A percentile compares a stretch with the other conserved stretches of the same genome.
Conservation (phyloP, 2,797 vertebrate genomes). For the Acipenser ruthenus region DNA sequence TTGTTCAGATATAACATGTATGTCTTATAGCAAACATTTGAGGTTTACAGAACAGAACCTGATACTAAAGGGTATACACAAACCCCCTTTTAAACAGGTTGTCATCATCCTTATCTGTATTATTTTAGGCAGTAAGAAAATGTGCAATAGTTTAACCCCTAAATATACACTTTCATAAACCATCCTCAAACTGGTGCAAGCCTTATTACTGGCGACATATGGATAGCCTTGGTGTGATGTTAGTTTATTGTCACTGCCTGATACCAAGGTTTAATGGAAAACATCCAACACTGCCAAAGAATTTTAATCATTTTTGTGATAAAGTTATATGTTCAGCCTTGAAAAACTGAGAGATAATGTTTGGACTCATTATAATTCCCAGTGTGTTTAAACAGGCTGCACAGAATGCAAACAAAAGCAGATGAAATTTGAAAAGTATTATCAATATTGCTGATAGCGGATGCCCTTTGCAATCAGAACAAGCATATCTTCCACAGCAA, state of each 20-base stretch:
- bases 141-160: slow-evolving; percentile 2
- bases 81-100: not conserved
- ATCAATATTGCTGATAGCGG: slow-evolving; percentile 99
- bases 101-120: slow-evolving; percentile 12
- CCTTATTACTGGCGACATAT: slow-evolving; percentile 75
- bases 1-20: not conserved
- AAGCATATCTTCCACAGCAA: slow-evolving; percentile 96
- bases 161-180: slow-evolving; percentile 4
- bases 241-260: slow-evolving; percentile 89
- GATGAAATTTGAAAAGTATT: slow-evolving; percentile 99
- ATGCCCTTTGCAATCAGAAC: slow-evolving; percentile 99
- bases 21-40: not conserved
- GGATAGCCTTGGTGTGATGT: slow-evolving; percentile 82
- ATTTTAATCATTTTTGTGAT: slow-evolving; percentile 99
- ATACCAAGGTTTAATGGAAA: slow-evolving; percentile 98
- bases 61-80: not conserved
- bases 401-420: slow-evolving; percentile 99
- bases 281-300: slow-evolving; percentile 97
- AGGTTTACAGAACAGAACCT: not conserved
- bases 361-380: slow-evolving; percentile 98
- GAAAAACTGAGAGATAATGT: slow-evolving; percentile 98
- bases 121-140: not conserved
- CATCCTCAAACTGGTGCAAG: slow-evolving; percentile 62
- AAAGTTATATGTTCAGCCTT: slow-evolving; percentile 99
- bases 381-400: slow-evolving; percentile 99